These are phyloP conservation scores for Otolemur crassicaudatus DNA, from an alignment of 2,797 vertebrate species.

Conservation along the genomic window DNA sequence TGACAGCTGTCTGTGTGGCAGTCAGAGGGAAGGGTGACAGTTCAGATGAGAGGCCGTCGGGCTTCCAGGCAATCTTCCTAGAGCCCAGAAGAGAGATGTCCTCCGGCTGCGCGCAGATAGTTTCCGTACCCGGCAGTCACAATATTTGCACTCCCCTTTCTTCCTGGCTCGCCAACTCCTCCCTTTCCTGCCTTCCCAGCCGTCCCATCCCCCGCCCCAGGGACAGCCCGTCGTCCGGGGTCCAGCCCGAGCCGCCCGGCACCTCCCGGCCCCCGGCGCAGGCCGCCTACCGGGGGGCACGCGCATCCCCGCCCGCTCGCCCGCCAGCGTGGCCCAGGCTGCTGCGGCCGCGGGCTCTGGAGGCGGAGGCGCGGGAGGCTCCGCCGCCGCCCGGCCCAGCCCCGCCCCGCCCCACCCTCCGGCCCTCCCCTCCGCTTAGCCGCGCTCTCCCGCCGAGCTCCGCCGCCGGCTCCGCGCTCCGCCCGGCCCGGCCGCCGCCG, in stretches of 20 bases:
- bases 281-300: neutral
- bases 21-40: neutral
- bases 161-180: neutral
- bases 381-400: slow-evolving; percentile 25
- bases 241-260: neutral
- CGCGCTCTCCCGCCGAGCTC: slow-evolving; percentile 53
- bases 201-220: neutral
- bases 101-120: neutral
- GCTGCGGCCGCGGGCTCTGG: neutral
- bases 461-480: neutral
- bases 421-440: slow-evolving; percentile 73
- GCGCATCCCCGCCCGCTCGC: neutral
- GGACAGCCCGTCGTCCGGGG: neutral
- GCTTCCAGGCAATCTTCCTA: neutral
- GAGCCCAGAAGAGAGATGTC: neutral
- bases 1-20: neutral
- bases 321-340: neutral
- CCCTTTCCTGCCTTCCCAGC: neutral
- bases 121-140: neutral
- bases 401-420: slow-evolving; percentile 69
- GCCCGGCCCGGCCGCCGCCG: neutral
- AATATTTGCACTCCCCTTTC: slow-evolving; percentile 9
- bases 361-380: neutral
- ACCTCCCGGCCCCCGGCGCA: neutral
- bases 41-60: neutral